A percentile compares a stretch with the other conserved stretches of the same genome.
phyloP scores from a whole-genome alignment of 2,113 vertebrate species.

The Xyrauchen texanus region DNA sequence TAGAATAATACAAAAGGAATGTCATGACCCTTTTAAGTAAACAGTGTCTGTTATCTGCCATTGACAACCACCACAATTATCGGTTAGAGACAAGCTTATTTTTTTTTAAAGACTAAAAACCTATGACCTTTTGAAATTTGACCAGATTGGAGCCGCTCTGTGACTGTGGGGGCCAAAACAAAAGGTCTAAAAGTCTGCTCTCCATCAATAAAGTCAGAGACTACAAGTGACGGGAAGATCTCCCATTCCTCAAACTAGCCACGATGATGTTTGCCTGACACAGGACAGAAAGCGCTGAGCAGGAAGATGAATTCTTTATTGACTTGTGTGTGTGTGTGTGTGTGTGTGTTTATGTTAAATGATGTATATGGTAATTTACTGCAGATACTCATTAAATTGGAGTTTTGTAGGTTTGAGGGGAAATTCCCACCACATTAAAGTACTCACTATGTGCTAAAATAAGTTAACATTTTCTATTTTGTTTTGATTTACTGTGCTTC shows the following conservation, averaged over 20 bases:
- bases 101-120: neutral
- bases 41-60: neutral
- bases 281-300: neutral
- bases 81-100: neutral
- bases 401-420: too few relatives aligned
- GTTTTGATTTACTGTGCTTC: too few relatives aligned
- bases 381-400: neutral
- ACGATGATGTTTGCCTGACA: neutral
- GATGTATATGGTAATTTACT: neutral
- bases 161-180: slow-evolving; percentile 45
- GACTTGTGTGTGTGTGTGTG: neutral
- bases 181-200: slow-evolving; percentile 57
- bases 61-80: neutral
- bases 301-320: neutral
- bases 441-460: too few relatives aligned
- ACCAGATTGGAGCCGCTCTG: slow-evolving; percentile 75
- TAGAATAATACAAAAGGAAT: too few relatives aligned
- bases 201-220: slow-evolving; percentile 63
- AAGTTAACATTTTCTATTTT: too few relatives aligned
- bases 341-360: too few relatives aligned
- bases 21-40: too few relatives aligned
- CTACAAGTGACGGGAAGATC: slow-evolving; percentile 68
- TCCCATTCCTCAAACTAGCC: slow-evolving; percentile 56
- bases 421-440: too few relatives aligned
- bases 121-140: slow-evolving; percentile 26